Evolutionary conservation across 2,888 invertebrate genomes (phyloP), one percentile per base, ranked within the genome.

Genomic region (Pogonocherus hispidulus): DNA sequence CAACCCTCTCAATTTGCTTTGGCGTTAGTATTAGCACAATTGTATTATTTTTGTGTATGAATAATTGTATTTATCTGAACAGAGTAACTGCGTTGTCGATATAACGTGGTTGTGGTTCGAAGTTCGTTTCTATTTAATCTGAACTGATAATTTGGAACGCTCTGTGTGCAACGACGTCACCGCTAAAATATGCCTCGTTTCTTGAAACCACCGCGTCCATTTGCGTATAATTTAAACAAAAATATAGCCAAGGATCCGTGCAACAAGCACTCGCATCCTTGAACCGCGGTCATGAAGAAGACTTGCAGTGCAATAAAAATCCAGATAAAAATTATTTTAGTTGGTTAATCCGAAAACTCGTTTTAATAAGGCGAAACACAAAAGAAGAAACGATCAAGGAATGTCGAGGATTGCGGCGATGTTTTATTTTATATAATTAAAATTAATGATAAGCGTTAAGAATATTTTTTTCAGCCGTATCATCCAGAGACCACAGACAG

Each of bases 251-350:
- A 32, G 32, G 11, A 11, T 32, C 8, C 8, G 32, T 32, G 32
- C 32, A 8, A 32, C n/a, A n/a, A 2, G 32, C 32, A 32, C n/a
- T n/a, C 27, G 27, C 8, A n/a, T 41, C 41, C 41, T 41, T 41
- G 41, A 41, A 41, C 41, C 41, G 2, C 14, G 41, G n/a, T 41
- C 41, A 41, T 41, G 41, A 41, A 41, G 41, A 41, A n/a, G 41
- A 16, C 41, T 41, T n/a, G 41, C 41, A 41, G n/a, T n/a, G 41
- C 41, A 41, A 41, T 41, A 41, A 41, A 41, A 41, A 41, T n/a
- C 41, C 41, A 11, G 41, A 41, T 41, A 41, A 8, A 41, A 41
- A 41, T 41, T 41, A 41, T 41, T 41, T 41, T 41, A 41, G 41
- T 16, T 41, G 14, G 41, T 41, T 32, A 41, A 41, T 41, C 41